A percentile compares a stretch with the other conserved stretches of the same genome.
Conservation (phyloP, 30 jellyfish, hydroid and myxozoan genomes). For the Cassiopea andromeda region DNA sequence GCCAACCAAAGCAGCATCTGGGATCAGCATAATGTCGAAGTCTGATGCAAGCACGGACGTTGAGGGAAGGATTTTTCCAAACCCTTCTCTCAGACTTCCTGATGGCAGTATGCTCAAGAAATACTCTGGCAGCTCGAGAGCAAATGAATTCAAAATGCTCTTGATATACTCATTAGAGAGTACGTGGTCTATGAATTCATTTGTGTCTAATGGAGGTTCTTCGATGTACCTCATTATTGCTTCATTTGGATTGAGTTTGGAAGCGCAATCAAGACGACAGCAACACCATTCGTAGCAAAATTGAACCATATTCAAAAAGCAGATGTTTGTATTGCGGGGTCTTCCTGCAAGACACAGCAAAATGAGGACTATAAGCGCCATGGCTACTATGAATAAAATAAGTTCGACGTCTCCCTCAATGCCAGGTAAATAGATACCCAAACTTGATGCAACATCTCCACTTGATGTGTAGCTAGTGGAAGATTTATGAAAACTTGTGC, state of each 20-base stretch:
- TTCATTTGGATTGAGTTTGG: conserved; percentile 25
- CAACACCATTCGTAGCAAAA: conserved; percentile 41
- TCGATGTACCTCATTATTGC: conserved; percentile 61
- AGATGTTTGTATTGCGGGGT: neutral
- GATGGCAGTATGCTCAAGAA: conserved; percentile 65
- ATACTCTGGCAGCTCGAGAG: conserved; percentile 55
- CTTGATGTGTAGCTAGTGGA: no score
- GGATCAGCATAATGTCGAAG: conserved; percentile 62
- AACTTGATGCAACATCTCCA: neutral
- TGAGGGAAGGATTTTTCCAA: conserved; percentile 68
- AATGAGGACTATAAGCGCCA: neutral
- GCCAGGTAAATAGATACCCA: neutral
- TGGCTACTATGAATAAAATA: neutral
- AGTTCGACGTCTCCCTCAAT: neutral
- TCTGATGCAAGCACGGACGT: conserved; percentile 67
- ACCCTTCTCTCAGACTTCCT: conserved; percentile 74
- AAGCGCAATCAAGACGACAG: conserved; percentile 43
- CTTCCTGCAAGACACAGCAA: neutral
- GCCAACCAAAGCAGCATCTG: conserved; percentile 53
- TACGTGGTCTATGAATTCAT: conserved; percentile 6
- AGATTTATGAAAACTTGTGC: no score
- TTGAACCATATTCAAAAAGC: neutral
- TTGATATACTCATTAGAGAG: conserved; percentile 20
- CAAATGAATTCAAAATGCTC: conserved; percentile 30
- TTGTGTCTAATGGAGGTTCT: conserved; percentile 31